phyloP scores from a whole-genome alignment of 2,113 vertebrate species.

The Gopherus flavomarginatus region DNA sequence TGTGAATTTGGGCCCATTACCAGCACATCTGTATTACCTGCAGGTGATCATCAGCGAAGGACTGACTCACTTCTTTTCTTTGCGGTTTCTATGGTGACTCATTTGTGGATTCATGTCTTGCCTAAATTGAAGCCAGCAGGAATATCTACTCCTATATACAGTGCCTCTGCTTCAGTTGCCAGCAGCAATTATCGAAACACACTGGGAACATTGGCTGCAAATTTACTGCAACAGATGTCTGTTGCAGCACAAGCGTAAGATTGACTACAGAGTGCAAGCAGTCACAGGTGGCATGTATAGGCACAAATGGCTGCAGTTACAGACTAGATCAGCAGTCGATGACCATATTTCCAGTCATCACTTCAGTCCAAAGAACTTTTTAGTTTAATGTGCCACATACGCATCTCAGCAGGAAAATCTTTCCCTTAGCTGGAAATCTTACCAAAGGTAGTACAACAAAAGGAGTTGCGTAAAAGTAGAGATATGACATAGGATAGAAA shows the following conservation, averaged over 20 bases:
- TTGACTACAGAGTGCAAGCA: constrained; percentile 10
- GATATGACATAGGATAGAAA: neutral
- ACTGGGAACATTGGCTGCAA: constrained; percentile 50
- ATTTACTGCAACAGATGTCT: constrained; percentile 66
- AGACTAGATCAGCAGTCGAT: neutral
- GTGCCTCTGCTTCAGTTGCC: constrained; percentile 53
- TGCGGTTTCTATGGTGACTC: neutral
- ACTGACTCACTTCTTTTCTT: neutral
- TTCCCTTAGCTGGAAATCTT: neutral
- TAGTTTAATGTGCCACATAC: neutral
- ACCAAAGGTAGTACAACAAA: neutral
- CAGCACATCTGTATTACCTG: neutral
- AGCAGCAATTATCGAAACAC: constrained; percentile 65
- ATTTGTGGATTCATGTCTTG: constrained; percentile 64
- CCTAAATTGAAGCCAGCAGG: constrained; percentile 73
- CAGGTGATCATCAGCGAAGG: neutral
- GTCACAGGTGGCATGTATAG: fast-evolving
- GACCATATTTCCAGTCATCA: neutral
- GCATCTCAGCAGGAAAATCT: neutral
- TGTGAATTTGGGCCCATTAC: neutral
- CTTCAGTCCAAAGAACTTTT: neutral
- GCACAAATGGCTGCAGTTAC: neutral
- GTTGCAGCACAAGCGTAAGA: constrained; percentile 32
- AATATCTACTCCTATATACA: constrained; percentile 59
- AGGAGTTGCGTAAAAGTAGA: neutral